Conservation (phyloP, 2,888 invertebrate species). For the Pristionchus fissidentatus region DNA sequence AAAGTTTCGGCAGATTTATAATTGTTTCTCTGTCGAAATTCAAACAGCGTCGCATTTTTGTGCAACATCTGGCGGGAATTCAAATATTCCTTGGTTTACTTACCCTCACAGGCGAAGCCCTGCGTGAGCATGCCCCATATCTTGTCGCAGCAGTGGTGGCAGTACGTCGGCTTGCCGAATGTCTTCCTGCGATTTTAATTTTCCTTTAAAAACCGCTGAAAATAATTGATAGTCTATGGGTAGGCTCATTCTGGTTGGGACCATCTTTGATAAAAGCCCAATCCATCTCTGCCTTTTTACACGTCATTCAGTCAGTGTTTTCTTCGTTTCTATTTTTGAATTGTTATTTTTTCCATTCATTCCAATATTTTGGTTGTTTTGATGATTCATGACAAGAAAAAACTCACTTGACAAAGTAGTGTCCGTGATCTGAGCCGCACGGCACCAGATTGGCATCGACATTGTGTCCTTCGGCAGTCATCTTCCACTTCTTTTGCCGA, state of each 20-base stretch:
- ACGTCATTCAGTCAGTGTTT: no score
- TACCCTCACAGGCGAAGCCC: conserved; percentile 99
- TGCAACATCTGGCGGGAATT: no score
- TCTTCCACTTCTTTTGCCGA: conserved; percentile 49
- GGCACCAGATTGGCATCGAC: conserved; percentile 72
- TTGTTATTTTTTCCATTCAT: background rate
- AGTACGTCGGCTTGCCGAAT: conserved; percentile 99
- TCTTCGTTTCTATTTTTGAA: no score
- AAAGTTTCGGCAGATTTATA: no score
- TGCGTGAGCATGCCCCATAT: conserved; percentile 99
- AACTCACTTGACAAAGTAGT: conserved; percentile 91
- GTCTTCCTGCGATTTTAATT: conserved; percentile 86
- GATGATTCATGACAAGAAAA: background rate
- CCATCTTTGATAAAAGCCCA: background rate
- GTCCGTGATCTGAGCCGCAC: conserved; percentile 82
- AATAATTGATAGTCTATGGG: background rate
- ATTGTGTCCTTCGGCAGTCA: conserved; percentile 75
- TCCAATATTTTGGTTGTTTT: background rate
- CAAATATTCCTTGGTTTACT: no score
- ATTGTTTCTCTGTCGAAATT: no score
- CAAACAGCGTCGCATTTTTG: no score
- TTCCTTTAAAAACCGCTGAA: background rate
- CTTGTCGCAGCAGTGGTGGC: conserved; percentile 99
- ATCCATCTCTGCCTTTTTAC: background rate
- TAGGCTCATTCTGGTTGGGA: background rate